Evolutionary conservation across 2,113 vertebrate species (phyloP).

Genomic region (Tor tambroides): DNA sequence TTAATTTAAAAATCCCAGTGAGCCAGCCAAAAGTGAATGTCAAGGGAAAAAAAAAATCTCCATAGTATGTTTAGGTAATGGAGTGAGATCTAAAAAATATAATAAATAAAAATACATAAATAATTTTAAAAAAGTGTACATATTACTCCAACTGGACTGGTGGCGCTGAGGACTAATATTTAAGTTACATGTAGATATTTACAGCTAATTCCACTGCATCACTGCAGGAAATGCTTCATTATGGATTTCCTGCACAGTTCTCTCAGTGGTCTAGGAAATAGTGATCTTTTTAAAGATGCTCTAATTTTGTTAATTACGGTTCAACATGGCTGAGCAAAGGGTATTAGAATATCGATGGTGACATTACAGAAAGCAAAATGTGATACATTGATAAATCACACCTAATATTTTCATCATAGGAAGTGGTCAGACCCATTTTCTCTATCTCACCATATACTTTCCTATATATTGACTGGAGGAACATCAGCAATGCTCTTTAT

Average conservation of each 20-base stretch:
- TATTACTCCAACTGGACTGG: background rate
- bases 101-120: background rate
- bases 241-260: constrained; percentile 39
- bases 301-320: constrained; percentile 56
- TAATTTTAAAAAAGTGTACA: no score
- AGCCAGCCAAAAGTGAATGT: background rate
- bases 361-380: constrained; percentile 40
- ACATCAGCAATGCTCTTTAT: constrained; percentile 34
- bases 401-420: background rate
- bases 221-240: constrained; percentile 33
- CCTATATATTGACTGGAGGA: constrained; percentile 36
- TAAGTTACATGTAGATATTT: background rate
- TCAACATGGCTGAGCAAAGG: constrained; percentile 15
- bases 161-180: background rate
- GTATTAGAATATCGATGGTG: constrained; percentile 53
- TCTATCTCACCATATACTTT: constrained; percentile 23
- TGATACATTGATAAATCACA: background rate
- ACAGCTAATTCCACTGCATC: background rate
- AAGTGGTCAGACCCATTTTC: background rate
- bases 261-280: background rate
- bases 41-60: background rate
- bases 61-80: background rate
- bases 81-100: background rate
- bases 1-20: no score
- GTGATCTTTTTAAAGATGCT: constrained; percentile 42